These are phyloP conservation scores for Phenacoccus solenopsis DNA, from an alignment of 1,140 invertebrate species.

Conservation along the genomic window DNA sequence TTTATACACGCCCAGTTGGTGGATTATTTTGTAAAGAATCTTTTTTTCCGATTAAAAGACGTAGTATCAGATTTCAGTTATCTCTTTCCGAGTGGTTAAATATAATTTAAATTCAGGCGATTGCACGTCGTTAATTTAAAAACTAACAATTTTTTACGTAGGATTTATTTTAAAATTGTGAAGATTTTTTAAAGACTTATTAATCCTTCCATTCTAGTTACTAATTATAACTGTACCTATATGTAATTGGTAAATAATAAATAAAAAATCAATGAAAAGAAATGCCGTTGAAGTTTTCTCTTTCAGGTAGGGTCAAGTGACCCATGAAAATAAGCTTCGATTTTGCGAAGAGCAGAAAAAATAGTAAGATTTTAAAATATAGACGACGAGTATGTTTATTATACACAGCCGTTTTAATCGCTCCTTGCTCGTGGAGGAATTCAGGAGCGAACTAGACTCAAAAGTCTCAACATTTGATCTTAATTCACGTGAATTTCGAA, in stretches of 20 bases:
- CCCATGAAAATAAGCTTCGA: too few species aligned
- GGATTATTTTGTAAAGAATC: neutral
- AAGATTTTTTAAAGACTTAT: neutral
- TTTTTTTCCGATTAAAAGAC: neutral
- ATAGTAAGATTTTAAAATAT: too few species aligned
- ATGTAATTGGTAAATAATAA: neutral
- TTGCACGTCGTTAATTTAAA: neutral
- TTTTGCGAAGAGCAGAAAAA: too few species aligned
- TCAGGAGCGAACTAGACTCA: too few species aligned
- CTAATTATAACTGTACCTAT: constrained; percentile 1
- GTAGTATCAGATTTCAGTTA: neutral
- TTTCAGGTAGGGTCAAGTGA: too few species aligned
- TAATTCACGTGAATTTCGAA: too few species aligned
- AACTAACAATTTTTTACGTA: neutral
- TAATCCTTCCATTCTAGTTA: constrained; percentile 14
- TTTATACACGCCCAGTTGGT: neutral
- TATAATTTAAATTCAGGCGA: neutral
- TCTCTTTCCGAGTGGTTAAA: neutral
- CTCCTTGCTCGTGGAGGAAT: too few species aligned
- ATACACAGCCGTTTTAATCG: too few species aligned
- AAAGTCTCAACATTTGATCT: too few species aligned
- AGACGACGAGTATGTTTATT: too few species aligned
- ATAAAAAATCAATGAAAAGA: neutral
- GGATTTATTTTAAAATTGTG: neutral
- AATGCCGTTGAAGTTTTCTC: too few species aligned